Conservation (phyloP, 2,888 invertebrate genomes). For the Tetheella fluctuosa region DNA sequence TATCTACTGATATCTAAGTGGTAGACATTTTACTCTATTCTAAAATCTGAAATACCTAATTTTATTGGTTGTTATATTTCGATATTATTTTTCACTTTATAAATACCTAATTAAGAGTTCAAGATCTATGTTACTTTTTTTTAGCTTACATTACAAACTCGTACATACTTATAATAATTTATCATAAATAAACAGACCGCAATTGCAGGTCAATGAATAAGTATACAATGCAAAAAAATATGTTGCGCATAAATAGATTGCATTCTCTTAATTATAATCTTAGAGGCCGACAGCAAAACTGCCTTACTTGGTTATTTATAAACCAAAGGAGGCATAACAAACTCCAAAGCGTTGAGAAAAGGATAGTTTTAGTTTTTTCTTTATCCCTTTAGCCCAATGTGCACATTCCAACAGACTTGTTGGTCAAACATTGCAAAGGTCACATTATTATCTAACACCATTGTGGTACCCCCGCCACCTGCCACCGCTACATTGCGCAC, state of each 20-base stretch:
- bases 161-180: not conserved
- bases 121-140: too few species aligned
- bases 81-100: too few species aligned
- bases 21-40: too few species aligned
- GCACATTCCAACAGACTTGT: constrained; percentile 20
- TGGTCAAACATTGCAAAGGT: constrained; percentile 64
- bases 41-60: too few species aligned
- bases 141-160: not conserved
- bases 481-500: constrained; percentile 36
- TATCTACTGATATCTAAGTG: too few species aligned
- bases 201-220: constrained; percentile 24
- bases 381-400: constrained; percentile 9
- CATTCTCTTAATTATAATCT: too few species aligned
- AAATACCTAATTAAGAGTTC: not conserved
- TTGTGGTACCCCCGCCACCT: constrained; percentile 40
- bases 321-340: too few species aligned
- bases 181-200: constrained; percentile 23
- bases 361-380: constrained; percentile 4
- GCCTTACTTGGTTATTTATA: too few species aligned
- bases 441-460: constrained; percentile 68
- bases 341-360: not conserved
- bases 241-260: not conserved
- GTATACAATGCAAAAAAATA: constrained; percentile 6
- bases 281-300: too few species aligned
- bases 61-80: too few species aligned